phyloP scores from a whole-genome alignment of 2,113 vertebrate genomes.

The Colossoma macropomum region DNA sequence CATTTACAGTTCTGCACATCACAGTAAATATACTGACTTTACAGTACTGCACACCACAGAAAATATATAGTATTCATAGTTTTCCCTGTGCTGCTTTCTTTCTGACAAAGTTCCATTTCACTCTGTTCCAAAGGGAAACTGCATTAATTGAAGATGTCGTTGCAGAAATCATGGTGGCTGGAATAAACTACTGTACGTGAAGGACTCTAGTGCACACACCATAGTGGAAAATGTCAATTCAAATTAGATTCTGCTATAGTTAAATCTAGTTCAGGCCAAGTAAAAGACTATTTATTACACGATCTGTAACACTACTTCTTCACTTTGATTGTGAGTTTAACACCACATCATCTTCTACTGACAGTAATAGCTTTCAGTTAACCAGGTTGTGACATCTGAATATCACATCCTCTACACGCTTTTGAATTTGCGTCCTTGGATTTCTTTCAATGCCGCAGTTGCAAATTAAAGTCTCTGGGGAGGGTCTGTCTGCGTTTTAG shows the following conservation, averaged over 20 bases:
- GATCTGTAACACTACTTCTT: not conserved
- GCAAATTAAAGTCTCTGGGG: slow-evolving; percentile 24
- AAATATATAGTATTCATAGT: no score
- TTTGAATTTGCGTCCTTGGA: slow-evolving; percentile 13
- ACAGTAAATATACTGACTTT: no score
- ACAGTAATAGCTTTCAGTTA: not conserved
- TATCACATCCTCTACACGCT: not conserved
- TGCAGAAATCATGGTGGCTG: not conserved
- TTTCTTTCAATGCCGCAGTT: not conserved
- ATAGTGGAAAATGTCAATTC: not conserved
- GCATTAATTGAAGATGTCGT: not conserved
- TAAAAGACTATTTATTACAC: not conserved
- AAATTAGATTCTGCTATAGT: not conserved
- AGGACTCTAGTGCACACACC: not conserved
- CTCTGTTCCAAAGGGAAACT: not conserved
- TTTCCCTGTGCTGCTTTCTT: no score
- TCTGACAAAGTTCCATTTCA: not conserved
- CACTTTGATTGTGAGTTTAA: not conserved
- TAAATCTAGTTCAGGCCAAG: not conserved
- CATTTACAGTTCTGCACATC: no score
- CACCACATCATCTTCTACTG: not conserved
- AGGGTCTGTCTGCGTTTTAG: not conserved
- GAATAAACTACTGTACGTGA: not conserved
- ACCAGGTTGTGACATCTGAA: slow-evolving; percentile 4
- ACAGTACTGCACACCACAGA: no score